phyloP scores from a whole-genome alignment of 2,113 vertebrate species.

The Salvelinus namaycush region DNA sequence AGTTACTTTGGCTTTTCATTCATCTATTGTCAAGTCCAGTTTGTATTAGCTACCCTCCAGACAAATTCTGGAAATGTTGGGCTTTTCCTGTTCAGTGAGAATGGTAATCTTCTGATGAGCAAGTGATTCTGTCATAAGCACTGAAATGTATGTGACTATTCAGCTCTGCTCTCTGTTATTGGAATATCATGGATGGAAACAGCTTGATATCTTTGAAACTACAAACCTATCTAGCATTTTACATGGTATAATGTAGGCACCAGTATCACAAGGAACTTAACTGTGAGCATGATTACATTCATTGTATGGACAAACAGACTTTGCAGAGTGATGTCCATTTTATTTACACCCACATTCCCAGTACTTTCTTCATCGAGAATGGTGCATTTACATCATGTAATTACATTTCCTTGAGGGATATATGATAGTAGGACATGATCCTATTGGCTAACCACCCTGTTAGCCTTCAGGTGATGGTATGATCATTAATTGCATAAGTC shows the following conservation, averaged over 20 bases:
- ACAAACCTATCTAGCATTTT: too few species aligned
- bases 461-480: conserved; percentile 51
- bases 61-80: conserved; percentile 42
- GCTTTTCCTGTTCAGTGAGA: conserved; percentile 53
- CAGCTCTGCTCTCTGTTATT: background rate
- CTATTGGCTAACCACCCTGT: conserved; percentile 44
- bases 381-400: too few species aligned
- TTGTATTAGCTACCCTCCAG: conserved; percentile 54
- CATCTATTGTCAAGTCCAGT: conserved; percentile 68
- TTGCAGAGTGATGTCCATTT: too few species aligned
- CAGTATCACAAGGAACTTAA: too few species aligned
- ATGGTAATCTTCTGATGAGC: conserved; percentile 55
- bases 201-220: too few species aligned
- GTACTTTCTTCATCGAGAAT: too few species aligned
- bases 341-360: too few species aligned
- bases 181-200: background rate
- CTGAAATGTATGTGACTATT: conserved; percentile 42
- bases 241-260: too few species aligned
- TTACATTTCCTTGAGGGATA: too few species aligned
- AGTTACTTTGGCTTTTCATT: conserved; percentile 55
- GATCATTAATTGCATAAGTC: conserved; percentile 65
- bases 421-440: conserved; percentile 21
- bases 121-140: conserved; percentile 47
- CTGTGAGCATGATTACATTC: too few species aligned
- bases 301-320: too few species aligned